Base-by-base conservation (phyloP, 2,888 invertebrate species). In the Geophilus truncorum region DNA sequence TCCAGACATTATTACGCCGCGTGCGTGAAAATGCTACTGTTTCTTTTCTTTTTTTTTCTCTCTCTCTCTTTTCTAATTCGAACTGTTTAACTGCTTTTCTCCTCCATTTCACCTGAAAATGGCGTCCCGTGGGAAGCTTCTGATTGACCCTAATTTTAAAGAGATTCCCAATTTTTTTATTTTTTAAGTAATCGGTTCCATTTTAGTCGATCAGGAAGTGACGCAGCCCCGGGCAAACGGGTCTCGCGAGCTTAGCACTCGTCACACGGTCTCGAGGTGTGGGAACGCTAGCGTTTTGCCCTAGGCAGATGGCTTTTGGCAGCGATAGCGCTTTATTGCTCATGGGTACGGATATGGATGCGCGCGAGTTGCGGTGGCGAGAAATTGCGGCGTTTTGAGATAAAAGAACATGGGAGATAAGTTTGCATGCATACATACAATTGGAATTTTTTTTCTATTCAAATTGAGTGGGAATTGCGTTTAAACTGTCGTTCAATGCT, bases 211-310 rank as follows among this genome's bases (percentile, higher is more conserved):
- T 70, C 70, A 70, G 70, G 70, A 70, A 70, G 28, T 70, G 70
- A 70, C 70, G 28, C 28, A 25, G 70, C 70, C 70, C 9, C 28
- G 28, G 70, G 70, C 51, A 51, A 51, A 51, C 18, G n/a, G 51
- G 51, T 51, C 51, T 51, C 51, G 51, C 51, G 51, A 70, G 70
- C 70, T 70, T 70, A 70, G 28, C 70, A n/a, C 70, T 70, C 70
- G 70, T 70, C 70, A 70, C 70, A 70, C 70, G 70, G 70, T 70
- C 70, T 70, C 25, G 25, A 70, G 70, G 70, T 70, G 70, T 70
- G 70, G 70, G 70, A 70, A 70, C 70, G 70, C 70, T 70, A 70
- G 70, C 70, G 28, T 70, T 70, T 70, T 70, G 70, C 70, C 28
- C n/a, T 25, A 28, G 70, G 70, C 70, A 70, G 70, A 70, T 70